These are phyloP conservation scores for Drosophila lutescens DNA, from an alignment of 2,888 invertebrate species.

Conservation along the genomic window DNA sequence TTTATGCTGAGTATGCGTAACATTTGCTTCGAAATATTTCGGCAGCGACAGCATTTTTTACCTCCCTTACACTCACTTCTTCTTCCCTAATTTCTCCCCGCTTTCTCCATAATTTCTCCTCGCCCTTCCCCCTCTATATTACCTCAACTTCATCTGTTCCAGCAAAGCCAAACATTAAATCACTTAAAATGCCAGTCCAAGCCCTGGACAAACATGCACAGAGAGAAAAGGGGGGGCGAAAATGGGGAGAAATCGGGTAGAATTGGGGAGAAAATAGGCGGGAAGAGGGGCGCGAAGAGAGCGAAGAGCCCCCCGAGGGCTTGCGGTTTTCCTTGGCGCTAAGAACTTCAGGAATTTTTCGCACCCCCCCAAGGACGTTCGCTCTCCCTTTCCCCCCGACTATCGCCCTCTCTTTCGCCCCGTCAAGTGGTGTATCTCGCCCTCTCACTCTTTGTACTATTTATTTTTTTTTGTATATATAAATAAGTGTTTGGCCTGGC, in stretches of 20 bases:
- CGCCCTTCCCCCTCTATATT: slow-evolving; percentile 12
- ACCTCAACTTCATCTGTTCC: slow-evolving; percentile 46
- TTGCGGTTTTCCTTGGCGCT: slow-evolving; percentile 54
- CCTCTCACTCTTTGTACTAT: slow-evolving; percentile 19
- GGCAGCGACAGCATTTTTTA: slow-evolving; percentile 45
- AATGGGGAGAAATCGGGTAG: slow-evolving; percentile 6
- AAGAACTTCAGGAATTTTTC: slow-evolving; percentile 55
- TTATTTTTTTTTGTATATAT: slow-evolving; percentile 7
- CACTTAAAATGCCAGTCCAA: slow-evolving; percentile 75
- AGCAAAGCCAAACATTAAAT: slow-evolving; percentile 79
- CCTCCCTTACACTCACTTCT: background rate
- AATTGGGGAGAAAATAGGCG: too few relatives aligned
- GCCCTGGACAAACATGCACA: slow-evolving; percentile 68
- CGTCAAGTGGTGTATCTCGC: slow-evolving; percentile 1
- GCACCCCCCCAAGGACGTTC: slow-evolving; percentile 6
- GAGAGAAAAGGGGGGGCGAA: slow-evolving; percentile 9
- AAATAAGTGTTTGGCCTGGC: slow-evolving; percentile 36
- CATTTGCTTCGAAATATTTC: slow-evolving; percentile 60
- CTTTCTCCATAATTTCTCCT: background rate
- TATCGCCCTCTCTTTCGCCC: background rate
- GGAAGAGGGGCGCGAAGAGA: too few relatives aligned
- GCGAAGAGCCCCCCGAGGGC: slow-evolving; percentile 21
- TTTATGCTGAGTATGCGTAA: slow-evolving; percentile 76
- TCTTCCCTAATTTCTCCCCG: background rate
- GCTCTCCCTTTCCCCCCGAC: background rate